Base-by-base conservation (phyloP, 2,888 invertebrate species). In the Disparrhopalites patrizii region DNA sequence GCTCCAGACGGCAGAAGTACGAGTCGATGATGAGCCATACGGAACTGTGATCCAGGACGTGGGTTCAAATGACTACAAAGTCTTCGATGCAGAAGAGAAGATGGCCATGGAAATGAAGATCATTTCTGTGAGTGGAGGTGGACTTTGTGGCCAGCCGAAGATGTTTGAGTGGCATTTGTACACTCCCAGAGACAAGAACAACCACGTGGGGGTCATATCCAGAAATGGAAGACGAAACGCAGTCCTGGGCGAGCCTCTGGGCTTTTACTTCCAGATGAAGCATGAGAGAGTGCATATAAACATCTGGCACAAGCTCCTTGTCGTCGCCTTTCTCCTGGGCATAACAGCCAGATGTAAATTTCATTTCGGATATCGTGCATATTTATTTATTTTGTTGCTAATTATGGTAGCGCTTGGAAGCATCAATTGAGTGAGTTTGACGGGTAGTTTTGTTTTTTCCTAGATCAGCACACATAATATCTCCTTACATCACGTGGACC, bases 201-300 rank as follows among this genome's bases (percentile, higher is more conserved):
- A 20, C n/a, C 15, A 25, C 2, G 27, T 57, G 23, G 57, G 57
- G 1, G 18, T 28, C 13, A 33, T 57, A 18, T 38, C 27, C 2
- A 38, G 57, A 18, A 57, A 57, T 40, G 5, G 30, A n/a, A 18
- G 2, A 15, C 28, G 8, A 10, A 18, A 54, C 13, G n/a, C 30
- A 28, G 2, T 51, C 5, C 25, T 43, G 2, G 30, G 31, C 5
- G 60, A 47, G 36, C 60, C 60, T 1, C 18, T 30, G 10, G 60
- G 60, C 13, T 61, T 61, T 50, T 61, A 50, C 23, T 61, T 61
- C n/a, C 30, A 28, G 18, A 33, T 15, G 27, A 61, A 28, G 4
- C 18, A 2, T 15, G 18, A 31, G 20, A 50, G 20, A 13, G 23
- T 3, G 10, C 7, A 13, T 15, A 2, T 58, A 8, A n/a, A 40